Conservation (phyloP, 35 echinoderm and acorn worm species). For the Anneissia japonica region DNA sequence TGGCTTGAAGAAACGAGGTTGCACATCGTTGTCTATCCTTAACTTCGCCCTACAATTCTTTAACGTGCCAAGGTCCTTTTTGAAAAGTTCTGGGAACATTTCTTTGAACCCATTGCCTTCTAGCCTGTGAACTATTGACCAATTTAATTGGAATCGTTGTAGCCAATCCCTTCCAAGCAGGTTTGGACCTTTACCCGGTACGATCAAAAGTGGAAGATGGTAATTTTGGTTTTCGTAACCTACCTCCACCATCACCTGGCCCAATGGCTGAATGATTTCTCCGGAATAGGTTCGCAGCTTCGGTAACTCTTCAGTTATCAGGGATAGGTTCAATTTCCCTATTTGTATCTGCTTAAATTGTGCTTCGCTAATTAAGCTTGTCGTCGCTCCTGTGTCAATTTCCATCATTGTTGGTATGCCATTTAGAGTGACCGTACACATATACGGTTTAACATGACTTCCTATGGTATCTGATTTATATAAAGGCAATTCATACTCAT, state of each 20-base stretch:
- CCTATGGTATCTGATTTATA: too few relatives aligned
- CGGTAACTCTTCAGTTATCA: too few relatives aligned
- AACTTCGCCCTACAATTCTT: slow-evolving; percentile 7
- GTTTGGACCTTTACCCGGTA: background rate
- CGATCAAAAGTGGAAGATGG: background rate
- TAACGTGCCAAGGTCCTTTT: slow-evolving; percentile 21
- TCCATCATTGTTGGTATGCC: too few relatives aligned
- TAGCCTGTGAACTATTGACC: background rate
- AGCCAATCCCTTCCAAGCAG: slow-evolving; percentile 33
- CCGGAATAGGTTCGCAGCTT: slow-evolving; percentile 8
- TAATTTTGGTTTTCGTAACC: background rate
- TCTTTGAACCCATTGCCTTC: background rate
- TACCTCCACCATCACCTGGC: background rate
- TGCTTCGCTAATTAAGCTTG: too few relatives aligned
- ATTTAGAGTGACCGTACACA: too few relatives aligned
- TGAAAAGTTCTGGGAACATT: slow-evolving; percentile 10
- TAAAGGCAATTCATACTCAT: too few relatives aligned
- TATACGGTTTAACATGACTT: too few relatives aligned
- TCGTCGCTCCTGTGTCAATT: too few relatives aligned
- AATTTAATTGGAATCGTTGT: slow-evolving; percentile 9
- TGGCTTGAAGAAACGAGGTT: slow-evolving; percentile 17
- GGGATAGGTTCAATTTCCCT: too few relatives aligned
- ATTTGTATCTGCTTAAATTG: too few relatives aligned
- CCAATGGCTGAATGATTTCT: background rate
- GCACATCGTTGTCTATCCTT: background rate